Evolutionary conservation across 2,113 vertebrate genomes (phyloP).

Genomic region (Sinocyclocheilus maitianheensis): DNA sequence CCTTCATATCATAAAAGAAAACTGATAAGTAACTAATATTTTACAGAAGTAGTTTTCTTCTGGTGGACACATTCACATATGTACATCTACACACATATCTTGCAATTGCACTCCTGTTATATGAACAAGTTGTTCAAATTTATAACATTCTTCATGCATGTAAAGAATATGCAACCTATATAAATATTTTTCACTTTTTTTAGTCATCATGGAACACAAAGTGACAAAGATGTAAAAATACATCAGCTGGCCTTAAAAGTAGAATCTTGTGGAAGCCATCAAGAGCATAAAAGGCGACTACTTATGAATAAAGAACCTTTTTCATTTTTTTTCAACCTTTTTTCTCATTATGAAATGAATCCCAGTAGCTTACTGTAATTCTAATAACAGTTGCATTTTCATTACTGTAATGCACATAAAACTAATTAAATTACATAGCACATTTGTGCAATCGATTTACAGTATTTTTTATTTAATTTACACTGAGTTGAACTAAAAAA

Average conservation of each 20-base stretch:
- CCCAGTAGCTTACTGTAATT: background rate
- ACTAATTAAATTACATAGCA: background rate
- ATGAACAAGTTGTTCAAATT: background rate
- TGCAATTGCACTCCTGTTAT: slow-evolving; percentile 13
- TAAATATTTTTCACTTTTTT: background rate
- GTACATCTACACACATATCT: slow-evolving; percentile 12
- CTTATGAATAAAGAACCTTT: background rate
- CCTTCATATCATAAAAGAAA: slow-evolving; percentile 12
- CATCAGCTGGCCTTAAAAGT: background rate
- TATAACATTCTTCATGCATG: slow-evolving; percentile 7
- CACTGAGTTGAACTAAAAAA: background rate
- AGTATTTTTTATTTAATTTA: background rate
- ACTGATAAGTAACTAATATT: background rate
- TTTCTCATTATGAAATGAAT: background rate
- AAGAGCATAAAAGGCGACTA: background rate
- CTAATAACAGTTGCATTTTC: background rate
- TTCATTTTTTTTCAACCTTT: background rate
- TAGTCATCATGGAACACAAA: background rate
- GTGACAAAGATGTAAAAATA: background rate
- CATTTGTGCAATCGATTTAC: background rate
- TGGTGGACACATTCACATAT: slow-evolving; percentile 24
- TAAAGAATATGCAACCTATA: background rate
- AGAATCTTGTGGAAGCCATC: background rate
- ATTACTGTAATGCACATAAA: background rate
- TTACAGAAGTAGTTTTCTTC: background rate